Conservation (phyloP, 2,797 vertebrate genomes). For the Aplochiton taeniatus region DNA sequence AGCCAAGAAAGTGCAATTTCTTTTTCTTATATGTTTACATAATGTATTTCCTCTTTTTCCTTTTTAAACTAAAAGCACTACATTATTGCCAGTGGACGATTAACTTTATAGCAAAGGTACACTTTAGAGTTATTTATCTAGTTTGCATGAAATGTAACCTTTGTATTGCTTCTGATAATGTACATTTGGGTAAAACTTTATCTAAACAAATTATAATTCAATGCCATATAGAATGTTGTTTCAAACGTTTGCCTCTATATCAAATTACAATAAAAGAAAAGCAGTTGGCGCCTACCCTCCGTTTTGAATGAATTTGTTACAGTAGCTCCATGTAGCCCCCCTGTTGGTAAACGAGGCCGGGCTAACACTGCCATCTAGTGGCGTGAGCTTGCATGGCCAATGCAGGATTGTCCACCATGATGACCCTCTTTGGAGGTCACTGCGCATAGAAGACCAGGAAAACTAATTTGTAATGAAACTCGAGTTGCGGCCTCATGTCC, state of each 20-base stretch:
- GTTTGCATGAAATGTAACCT: conserved; percentile 80
- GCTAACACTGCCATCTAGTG: conserved; percentile 73
- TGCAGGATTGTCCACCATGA: conserved; percentile 61
- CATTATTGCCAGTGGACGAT: conserved; percentile 87
- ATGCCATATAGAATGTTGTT: conserved; percentile 75
- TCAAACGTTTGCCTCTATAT: conserved; percentile 70
- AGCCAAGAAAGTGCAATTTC: conserved; percentile 79
- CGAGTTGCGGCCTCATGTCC: no score
- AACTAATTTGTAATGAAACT: not conserved
- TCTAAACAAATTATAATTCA: conserved; percentile 60
- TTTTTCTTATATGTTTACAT: conserved; percentile 74
- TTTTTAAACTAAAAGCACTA: conserved; percentile 88
- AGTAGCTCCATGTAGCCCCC: no score
- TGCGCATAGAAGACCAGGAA: conserved; percentile 37
- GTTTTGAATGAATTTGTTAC: not conserved
- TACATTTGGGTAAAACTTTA: conserved; percentile 64
- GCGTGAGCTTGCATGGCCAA: conserved; percentile 51
- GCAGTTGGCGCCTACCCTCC: conserved; percentile 69
- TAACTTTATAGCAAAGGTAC: conserved; percentile 79
- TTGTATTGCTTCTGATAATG: conserved; percentile 71
- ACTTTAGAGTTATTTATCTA: conserved; percentile 76
- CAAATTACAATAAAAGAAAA: conserved; percentile 76
- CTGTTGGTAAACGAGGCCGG: conserved; percentile 36
- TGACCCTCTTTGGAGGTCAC: conserved; percentile 64
- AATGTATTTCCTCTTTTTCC: conserved; percentile 64